A percentile compares a stretch with the other conserved stretches of the same genome.
Evolutionary conservation across 2,797 vertebrate species (phyloP).

Genomic region (Arnoldichthys spilopterus): DNA sequence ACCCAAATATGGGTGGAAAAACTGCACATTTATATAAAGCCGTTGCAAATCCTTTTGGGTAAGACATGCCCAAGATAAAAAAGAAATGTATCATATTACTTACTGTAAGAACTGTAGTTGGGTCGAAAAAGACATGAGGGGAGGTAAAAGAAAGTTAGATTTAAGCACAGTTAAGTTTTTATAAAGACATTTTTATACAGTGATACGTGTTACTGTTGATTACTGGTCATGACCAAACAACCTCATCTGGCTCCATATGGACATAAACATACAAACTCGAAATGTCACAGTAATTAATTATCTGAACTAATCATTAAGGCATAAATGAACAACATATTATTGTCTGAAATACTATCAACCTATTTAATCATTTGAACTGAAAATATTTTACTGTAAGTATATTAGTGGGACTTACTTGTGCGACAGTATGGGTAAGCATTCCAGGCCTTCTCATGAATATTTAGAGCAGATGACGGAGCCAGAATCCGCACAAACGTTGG

Average conservation of each 20-base stretch:
- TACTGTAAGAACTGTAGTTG: constrained; percentile 70
- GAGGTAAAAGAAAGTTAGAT: constrained; percentile 24
- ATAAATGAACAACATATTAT: too few species aligned
- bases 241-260: neutral
- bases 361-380: too few species aligned
- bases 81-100: constrained; percentile 41
- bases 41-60: neutral
- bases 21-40: neutral
- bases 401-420: constrained; percentile 81
- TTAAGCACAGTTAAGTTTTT: neutral
- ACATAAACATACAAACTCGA: too few species aligned
- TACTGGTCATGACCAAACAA: neutral
- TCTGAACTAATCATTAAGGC: too few species aligned
- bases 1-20: neutral
- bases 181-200: neutral
- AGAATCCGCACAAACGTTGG: constrained; percentile 83
- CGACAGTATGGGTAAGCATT: constrained; percentile 97
- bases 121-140: constrained; percentile 9
- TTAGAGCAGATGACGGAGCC: constrained; percentile 88
- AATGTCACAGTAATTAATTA: too few species aligned
- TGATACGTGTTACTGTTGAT: too few species aligned
- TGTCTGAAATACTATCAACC: too few species aligned
- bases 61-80: neutral
- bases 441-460: constrained; percentile 95
- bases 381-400: neutral